phyloP scores from a whole-genome alignment of 2,888 invertebrate genomes.

The Oscheius myriophilus region DNA sequence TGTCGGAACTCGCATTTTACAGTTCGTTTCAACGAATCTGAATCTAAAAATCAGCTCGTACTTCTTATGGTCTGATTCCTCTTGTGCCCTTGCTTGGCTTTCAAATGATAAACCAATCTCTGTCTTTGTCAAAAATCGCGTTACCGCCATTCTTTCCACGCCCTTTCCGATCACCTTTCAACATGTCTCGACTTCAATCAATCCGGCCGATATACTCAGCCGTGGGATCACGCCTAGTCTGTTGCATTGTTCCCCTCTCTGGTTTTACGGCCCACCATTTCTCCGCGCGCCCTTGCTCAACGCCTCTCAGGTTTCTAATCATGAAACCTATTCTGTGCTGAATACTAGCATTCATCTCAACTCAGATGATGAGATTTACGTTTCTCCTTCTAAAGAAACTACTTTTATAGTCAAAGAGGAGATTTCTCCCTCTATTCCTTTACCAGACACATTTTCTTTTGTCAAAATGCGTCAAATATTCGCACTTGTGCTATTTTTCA shows the following conservation, averaged over 20 bases:
- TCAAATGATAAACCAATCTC: neutral
- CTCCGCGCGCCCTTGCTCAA: neutral
- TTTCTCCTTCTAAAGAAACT: too few species aligned
- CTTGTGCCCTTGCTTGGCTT: neutral
- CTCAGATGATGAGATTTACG: too few species aligned
- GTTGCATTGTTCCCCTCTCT: neutral
- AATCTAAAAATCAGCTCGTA: neutral
- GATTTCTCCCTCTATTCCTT: too few species aligned
- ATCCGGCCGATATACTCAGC: conserved; percentile 10
- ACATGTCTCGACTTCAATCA: neutral
- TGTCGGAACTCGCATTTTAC: neutral
- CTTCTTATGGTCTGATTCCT: conserved; percentile 3
- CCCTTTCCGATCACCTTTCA: neutral
- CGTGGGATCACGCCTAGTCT: neutral
- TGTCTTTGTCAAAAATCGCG: neutral
- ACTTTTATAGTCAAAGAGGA: too few species aligned
- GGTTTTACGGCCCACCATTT: conserved; percentile 1
- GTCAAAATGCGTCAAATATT: too few species aligned
- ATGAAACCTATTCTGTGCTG: too few species aligned
- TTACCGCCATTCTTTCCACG: neutral
- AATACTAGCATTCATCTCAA: too few species aligned
- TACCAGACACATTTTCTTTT: too few species aligned
- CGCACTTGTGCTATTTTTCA: too few species aligned
- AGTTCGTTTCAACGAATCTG: neutral
- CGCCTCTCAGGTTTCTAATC: too few species aligned